Percentiles rank a stretch among this genome's conserved stretches.
These are phyloP conservation scores for Erebia aethiops DNA, from an alignment of 2,888 invertebrate genomes.

Conservation along the genomic window DNA sequence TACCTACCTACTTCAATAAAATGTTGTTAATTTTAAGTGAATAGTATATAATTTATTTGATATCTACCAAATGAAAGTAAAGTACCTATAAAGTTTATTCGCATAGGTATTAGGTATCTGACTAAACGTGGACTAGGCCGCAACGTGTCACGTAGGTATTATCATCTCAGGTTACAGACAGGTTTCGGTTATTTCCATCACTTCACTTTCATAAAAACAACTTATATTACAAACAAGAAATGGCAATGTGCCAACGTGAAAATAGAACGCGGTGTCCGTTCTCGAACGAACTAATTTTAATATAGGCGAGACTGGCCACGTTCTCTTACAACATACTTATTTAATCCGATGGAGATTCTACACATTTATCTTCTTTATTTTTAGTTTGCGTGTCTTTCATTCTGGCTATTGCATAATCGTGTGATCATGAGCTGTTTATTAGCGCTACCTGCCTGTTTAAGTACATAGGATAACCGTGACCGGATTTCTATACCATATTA, in stretches of 20 bases:
- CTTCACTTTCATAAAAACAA: slow-evolving; percentile 83
- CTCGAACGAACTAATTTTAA: slow-evolving; percentile 80
- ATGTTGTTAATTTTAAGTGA: no score
- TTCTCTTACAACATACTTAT: slow-evolving; percentile 58
- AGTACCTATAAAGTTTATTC: no score
- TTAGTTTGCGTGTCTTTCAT: slow-evolving; percentile 33
- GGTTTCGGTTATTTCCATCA: slow-evolving; percentile 82
- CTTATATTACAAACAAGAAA: slow-evolving; percentile 83
- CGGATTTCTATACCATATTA: slow-evolving; percentile 1
- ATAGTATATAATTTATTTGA: no score
- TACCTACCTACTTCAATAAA: no score
- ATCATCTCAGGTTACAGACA: slow-evolving; percentile 77
- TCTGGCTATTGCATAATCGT: slow-evolving; percentile 31
- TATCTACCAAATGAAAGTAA: no score
- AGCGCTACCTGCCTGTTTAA: background rate
- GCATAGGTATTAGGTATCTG: background rate
- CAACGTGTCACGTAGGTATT: slow-evolving; percentile 36
- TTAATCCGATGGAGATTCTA: slow-evolving; percentile 57
- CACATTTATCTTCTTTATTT: slow-evolving; percentile 44
- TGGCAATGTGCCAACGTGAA: slow-evolving; percentile 76
- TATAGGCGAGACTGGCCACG: slow-evolving; percentile 58
- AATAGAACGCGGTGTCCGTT: slow-evolving; percentile 78
- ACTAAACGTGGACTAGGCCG: background rate
- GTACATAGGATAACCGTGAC: slow-evolving; percentile 6
- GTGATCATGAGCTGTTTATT: background rate